A percentile compares a stretch with the other conserved stretches of the same genome.
Evolutionary conservation across 1,140 invertebrate species (phyloP).

Genomic region (Eubasilissa regina): DNA sequence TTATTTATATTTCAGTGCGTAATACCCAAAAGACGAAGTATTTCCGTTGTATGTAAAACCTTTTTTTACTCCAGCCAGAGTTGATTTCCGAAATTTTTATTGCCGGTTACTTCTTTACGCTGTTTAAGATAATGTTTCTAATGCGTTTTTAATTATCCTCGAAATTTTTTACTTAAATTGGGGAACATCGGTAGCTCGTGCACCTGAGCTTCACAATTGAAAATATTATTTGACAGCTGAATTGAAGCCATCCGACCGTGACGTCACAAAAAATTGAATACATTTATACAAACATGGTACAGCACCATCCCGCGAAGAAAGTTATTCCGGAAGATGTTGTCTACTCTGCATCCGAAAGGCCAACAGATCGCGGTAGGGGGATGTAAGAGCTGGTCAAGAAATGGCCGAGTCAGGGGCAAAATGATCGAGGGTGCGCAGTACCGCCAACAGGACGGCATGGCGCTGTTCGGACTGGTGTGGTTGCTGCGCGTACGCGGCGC

Average conservation of each 20-base stretch:
- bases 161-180: no score
- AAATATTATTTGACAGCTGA: no score
- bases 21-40: no score
- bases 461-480: slow-evolving; percentile 89
- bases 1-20: slow-evolving; percentile 26
- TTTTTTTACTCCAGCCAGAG: not conserved
- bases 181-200: no score
- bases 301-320: not conserved
- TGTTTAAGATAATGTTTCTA: no score
- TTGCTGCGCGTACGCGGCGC: slow-evolving; percentile 83
- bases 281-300: slow-evolving; percentile 3
- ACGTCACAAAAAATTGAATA: not conserved
- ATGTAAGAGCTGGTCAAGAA: slow-evolving; percentile 17
- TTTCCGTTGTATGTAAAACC: slow-evolving; percentile 8
- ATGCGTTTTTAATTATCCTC: no score
- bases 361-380: not conserved
- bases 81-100: not conserved
- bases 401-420: slow-evolving; percentile 35
- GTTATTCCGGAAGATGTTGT: slow-evolving; percentile 42
- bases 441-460: slow-evolving; percentile 84
- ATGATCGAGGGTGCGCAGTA: slow-evolving; percentile 62
- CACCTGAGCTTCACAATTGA: no score
- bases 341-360: not conserved
- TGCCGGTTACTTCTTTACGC: no score
- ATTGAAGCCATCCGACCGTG: no score